Base-by-base conservation (phyloP, 2,888 invertebrate species). In the Tetragnatha montana region DNA sequence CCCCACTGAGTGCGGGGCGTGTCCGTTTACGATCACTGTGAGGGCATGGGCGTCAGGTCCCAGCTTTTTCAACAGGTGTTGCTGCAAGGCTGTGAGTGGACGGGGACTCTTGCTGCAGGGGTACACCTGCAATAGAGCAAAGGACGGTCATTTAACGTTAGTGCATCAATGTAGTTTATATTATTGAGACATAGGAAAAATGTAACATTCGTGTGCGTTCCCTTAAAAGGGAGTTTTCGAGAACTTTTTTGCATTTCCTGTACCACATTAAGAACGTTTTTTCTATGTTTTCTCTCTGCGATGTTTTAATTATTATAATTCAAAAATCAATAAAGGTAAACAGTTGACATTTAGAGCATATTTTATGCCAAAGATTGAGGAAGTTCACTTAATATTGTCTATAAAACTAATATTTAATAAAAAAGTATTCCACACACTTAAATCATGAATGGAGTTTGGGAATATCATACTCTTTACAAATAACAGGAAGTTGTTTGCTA, bases 1-100 rank as follows among this genome's bases (percentile, higher is more conserved):
- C 93, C 97, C 97, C 74, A 98, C 97, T 92, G 97, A 97, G 22
- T 97, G 97, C n/a, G 97, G 97, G 81, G 97, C 97, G 92, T 97
- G 94, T 68, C 96, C 96, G 1, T 97, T 96, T 92, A 97, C 95
- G 93, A 96, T 96, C 94, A 97, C 95, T 84, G 91, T 92, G 92
- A 92, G 92, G 89, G 92, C 92, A 93, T 96, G 96, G 0, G 97
- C 96, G 92, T 97, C 96, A 35, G 96, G 94, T 12, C 97, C 97
- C 73, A 97, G 94, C 89, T 97, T 95, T 93, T 96, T 96, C 91
- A 97, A 94, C 83, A 97, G 93, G 19, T 97, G 96, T 92, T 97
- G 97, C 97, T 97, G 94, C 70, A 91, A 71, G 17, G 88, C 79
- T 3, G 89, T 89, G 8, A 91, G 75, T 6, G 78, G 88, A n/a